A percentile compares a stretch with the other conserved stretches of the same genome.
phyloP scores from a whole-genome alignment of 2,797 vertebrate genomes.

The Amniataba percoides region DNA sequence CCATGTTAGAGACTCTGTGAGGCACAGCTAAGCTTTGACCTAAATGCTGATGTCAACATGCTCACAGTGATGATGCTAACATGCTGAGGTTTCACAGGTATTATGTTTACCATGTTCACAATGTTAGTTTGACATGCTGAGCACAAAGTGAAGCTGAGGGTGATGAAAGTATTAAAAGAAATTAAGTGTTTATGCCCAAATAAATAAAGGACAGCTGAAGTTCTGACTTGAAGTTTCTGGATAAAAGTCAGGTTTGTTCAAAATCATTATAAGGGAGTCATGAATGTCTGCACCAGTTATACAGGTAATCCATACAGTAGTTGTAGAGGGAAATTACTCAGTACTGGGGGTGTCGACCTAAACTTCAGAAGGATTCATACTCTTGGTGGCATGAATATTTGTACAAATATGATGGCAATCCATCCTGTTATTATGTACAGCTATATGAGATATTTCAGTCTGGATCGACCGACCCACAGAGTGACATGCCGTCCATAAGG shows the following conservation, averaged over 20 bases:
- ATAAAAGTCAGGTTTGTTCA: not conserved
- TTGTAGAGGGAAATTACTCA: not conserved
- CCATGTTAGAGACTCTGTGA: not conserved
- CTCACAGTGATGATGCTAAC: not conserved
- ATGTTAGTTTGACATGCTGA: not conserved
- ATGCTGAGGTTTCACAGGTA: not conserved
- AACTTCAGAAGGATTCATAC: conserved; percentile 2
- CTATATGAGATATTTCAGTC: too few relatives aligned
- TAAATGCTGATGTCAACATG: conserved; percentile 2
- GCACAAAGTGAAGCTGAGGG: not conserved
- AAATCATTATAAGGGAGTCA: not conserved
- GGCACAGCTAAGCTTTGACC: not conserved
- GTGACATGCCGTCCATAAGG: not conserved
- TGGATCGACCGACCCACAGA: not conserved
- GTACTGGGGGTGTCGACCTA: not conserved
- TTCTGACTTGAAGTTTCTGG: not conserved
- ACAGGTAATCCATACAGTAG: not conserved
- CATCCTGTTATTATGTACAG: not conserved
- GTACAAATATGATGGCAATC: not conserved
- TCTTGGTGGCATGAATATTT: conserved; percentile 9
- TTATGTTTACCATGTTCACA: not conserved
- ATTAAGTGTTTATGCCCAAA: not conserved
- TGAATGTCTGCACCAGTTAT: too few relatives aligned
- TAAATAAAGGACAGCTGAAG: not conserved
- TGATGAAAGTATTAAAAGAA: not conserved